Percentiles rank a stretch among this genome's conserved stretches.
Conservation (phyloP, 2,113 vertebrate species). For the Hipposideros armiger region DNA sequence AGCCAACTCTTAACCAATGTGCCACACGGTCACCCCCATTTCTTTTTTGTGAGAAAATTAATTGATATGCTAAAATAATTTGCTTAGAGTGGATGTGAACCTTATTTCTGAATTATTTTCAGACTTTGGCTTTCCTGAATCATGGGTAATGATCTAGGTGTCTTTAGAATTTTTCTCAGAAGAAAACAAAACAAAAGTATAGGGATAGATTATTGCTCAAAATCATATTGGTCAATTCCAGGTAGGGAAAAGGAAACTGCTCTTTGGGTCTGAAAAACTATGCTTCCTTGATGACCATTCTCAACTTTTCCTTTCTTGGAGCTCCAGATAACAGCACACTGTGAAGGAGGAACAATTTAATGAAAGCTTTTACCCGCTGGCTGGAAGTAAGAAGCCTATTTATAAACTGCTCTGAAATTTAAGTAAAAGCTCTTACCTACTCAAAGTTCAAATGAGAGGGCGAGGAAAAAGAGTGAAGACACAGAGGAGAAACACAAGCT, state of each 20-base stretch:
- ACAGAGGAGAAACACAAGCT: neutral
- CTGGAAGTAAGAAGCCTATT: slow-evolving; percentile 52
- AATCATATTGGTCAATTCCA: neutral
- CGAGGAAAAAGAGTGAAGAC: fast-evolving
- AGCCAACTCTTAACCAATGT: no score
- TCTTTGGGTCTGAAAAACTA: neutral
- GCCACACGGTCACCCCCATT: neutral
- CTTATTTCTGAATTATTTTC: slow-evolving; percentile 16
- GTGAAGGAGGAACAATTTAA: slow-evolving; percentile 46
- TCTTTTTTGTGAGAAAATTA: slow-evolving; percentile 22
- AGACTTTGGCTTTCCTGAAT: neutral
- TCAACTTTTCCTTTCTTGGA: neutral
- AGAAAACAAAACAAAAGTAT: neutral
- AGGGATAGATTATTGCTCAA: neutral
- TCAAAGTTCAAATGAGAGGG: slow-evolving; percentile 50
- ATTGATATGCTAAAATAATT: neutral
- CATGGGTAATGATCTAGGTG: neutral
- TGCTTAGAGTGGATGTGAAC: slow-evolving; percentile 12
- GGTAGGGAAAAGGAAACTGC: neutral
- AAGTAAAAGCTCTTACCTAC: slow-evolving; percentile 60
- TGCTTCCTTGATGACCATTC: neutral
- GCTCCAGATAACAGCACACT: neutral
- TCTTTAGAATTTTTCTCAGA: neutral
- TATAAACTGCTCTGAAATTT: slow-evolving; percentile 69
- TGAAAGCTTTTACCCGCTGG: slow-evolving; percentile 45